Evolutionary conservation across 2,888 invertebrate genomes (phyloP), one percentile per base, ranked within the genome.

Genomic region (Acholoe squamosa): DNA sequence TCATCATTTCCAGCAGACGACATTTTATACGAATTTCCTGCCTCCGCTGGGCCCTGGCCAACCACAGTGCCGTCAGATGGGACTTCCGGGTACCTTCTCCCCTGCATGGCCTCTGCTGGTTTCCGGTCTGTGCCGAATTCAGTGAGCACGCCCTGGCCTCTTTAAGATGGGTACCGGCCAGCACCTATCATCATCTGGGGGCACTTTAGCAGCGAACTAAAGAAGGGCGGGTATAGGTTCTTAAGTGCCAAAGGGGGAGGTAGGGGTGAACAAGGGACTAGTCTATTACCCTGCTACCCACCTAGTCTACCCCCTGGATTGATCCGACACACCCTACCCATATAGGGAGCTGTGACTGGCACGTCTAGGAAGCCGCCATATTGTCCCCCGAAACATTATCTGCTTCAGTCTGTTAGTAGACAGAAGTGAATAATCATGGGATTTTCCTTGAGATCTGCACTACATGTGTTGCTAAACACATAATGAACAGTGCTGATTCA

Each of bases 91-190:
- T n/a, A 71, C 71, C 31, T 28, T 25, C 71, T 71, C 71, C 61
- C 10, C 19, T 61, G 22, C 61, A n/a, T 19, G 19, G 61, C 61
- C n/a, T 71, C 28, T 71, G 71, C 71, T 71, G 71, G 71, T 71
- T 71, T 71, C 71, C 71, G 71, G 61, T 25, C 28, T 1, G 71
- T 71, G 31, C n/a, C 25, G 31, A 61, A 12, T 5, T 19, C 19
- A n/a, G 61, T n/a, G n/a, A n/a, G 19, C 61, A 61, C n/a, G 61
- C 19, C 61, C 19, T 3, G 3, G 61, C 61, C 71, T 0, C 71
- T 71, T 71, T 71, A 71, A 71, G 71, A 71, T 28, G 25, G 71
- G 71, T 71, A 71, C 71, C 71, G 25, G 71, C 61, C 61, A 61
- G 61, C 22, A 71, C 28, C 71, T 71, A 71, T 71, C 71, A 71